Evolutionary conservation across 2,797 vertebrate genomes (phyloP), one percentile per base, ranked within the genome.

Genomic region (Rhabdomys pumilio): DNA sequence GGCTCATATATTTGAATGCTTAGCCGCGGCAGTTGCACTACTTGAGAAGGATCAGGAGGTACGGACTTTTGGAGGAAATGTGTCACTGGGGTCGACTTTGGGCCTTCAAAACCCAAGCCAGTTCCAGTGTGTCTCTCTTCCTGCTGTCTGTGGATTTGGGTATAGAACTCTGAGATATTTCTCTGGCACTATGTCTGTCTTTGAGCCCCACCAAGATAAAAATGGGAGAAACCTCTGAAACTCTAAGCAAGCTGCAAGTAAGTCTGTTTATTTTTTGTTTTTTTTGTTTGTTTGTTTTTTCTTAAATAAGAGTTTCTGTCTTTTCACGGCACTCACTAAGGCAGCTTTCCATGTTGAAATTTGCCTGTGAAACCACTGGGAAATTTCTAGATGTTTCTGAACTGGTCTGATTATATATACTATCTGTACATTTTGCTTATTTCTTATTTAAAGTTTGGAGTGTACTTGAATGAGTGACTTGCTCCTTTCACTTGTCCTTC

Each of bases 301-400:
- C 61, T 10, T 50, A 50, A 19, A 2, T 44, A 31, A 63, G 15
- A 31, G 38, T 83, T 63, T 63, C 41, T 63, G 26, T 31, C 26
- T 63, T 29, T 47, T 65, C 81, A 63, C 0, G 44, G 81, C 81
- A 31, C 38, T 19, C 38, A 44, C 26, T 31, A 6, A 63, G 26
- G 61, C 38, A 84, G 19, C 75, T 84, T 92, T 92, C 7, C 10
- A 55, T 55, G 26, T 76, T 55, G 95, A 80, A 77, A 69, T 15
- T 59, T 55, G 89, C 15, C 17, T 63, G 63, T 41, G 34, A 87
- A 97, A 93, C 63, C 73, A 41, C 76, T 79, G 83, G 26, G 31
- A 65, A 65, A 41, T 57, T 67, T 6, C 20, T 63, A 87, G 19
- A 44, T 80, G 55, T 77, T 83, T 91, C 14, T 41, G 53, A 94